These are phyloP conservation scores for Hozukius guyotensis DNA, from an alignment of 2,797 vertebrate species.

Conservation along the genomic window DNA sequence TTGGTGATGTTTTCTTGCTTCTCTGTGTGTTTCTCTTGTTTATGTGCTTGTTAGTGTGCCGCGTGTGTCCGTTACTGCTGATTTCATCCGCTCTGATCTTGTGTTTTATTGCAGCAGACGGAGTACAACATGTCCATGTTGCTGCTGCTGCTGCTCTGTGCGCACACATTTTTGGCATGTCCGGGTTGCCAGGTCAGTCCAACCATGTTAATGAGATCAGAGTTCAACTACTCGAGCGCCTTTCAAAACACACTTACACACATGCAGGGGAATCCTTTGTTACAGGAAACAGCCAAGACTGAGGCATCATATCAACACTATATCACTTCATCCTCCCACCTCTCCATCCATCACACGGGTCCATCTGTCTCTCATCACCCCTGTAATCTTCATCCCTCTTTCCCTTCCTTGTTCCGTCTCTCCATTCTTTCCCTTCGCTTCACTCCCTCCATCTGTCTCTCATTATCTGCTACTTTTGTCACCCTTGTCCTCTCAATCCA, in stretches of 20 bases:
- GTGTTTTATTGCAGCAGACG: slow-evolving; percentile 42
- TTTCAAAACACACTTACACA: neutral
- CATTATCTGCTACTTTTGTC: slow-evolving; percentile 41
- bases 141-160: slow-evolving; percentile 23
- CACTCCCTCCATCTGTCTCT: slow-evolving; percentile 30
- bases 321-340: neutral
- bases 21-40: slow-evolving; percentile 27
- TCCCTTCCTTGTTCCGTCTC: neutral
- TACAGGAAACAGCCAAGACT: neutral
- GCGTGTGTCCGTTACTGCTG: slow-evolving; percentile 28
- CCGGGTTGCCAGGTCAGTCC: slow-evolving; percentile 9
- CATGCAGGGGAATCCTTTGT: neutral
- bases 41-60: slow-evolving; percentile 40
- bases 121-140: slow-evolving; percentile 18
- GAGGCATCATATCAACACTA: slow-evolving; percentile 17
- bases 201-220: slow-evolving; percentile 51
- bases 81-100: slow-evolving; percentile 47
- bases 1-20: slow-evolving; percentile 5
- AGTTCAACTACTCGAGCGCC: slow-evolving; percentile 13
- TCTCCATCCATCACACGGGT: slow-evolving; percentile 18
- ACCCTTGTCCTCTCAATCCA: slow-evolving; percentile 23
- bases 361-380: slow-evolving; percentile 34
- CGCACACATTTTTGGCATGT: slow-evolving; percentile 21
- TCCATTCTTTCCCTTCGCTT: neutral
- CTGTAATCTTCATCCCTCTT: neutral